Evolutionary conservation across 2,797 vertebrate species (phyloP), one percentile per base, ranked within the genome.

Genomic region (Brachymystax lenok): DNA sequence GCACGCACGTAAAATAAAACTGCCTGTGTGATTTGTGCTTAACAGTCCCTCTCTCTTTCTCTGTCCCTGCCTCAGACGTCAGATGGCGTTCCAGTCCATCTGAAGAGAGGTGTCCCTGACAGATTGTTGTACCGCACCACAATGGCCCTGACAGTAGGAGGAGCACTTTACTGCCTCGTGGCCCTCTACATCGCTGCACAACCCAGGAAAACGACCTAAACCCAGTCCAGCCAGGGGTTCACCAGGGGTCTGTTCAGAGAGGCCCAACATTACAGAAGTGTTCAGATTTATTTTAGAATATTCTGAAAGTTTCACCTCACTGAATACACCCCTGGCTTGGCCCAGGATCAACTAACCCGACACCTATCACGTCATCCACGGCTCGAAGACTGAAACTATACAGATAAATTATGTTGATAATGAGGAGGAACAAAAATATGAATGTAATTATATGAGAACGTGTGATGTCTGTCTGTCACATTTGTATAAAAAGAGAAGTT

Each of bases 91-190:
- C 98, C 97, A 4, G 83, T 99, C 59, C 96, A 99, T 84, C 87
- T 99, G 91, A 99, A 99, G 84, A 90, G 95, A 3, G 96, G 97
- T 1, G 81, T 96, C 83, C 95, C 97, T 0, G 97, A 99, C 91
- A 94, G 86, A 80, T 94, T 46, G 40, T 95, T 99, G 61, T 99
- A 99, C 93, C 96, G 98, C 90, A 99, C 96, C 92, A 99, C 97
- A 40, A 97, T 99, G 98, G 97, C 96, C 40, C 95, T 99, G 79
- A 97, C 97, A 0, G 28, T 98, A 56, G 98, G 97, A 30, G 98
- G 98, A 76, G 92, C 94, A 77, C 86, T 97, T 84, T 99, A 99
- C 90, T 98, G 96, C 82, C 87, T 99, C 76, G 79, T 99, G 71
- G 97, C 97, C 1, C 93, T 99, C 70, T 97, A 97, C 92, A 94